Evolutionary conservation across 30 jellyfish, hydroid and myxozoan species (phyloP).

Genomic region (Hydractinia symbiolongicarpus): DNA sequence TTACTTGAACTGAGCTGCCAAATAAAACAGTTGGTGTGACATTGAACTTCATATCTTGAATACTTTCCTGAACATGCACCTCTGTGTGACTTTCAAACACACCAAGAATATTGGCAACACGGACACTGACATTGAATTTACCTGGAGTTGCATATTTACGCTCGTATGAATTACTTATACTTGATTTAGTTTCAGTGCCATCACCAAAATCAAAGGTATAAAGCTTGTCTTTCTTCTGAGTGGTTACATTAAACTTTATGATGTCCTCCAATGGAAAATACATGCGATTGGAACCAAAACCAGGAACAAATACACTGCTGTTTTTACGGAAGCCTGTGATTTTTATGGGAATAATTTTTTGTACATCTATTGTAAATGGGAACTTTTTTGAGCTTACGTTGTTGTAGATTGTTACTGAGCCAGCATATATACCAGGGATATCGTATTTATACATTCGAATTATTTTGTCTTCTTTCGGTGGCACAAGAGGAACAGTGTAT

Average conservation of each 20-base stretch:
- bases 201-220: conserved; percentile 56
- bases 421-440: conserved; percentile 48
- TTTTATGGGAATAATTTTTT: conserved; percentile 49
- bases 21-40: conserved; percentile 31
- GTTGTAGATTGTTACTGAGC: conserved; percentile 43
- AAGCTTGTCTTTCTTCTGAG: conserved; percentile 59
- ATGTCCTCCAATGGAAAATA: conserved; percentile 51
- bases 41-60: conserved; percentile 28
- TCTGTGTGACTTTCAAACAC: conserved; percentile 28
- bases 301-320: conserved; percentile 30
- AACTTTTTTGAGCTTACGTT: conserved; percentile 59
- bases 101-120: conserved; percentile 45
- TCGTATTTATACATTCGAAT: conserved; percentile 36
- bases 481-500: conserved; percentile 10
- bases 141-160: conserved; percentile 57
- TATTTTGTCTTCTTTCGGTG: conserved; percentile 1
- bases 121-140: conserved; percentile 36
- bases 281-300: conserved; percentile 36
- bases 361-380: conserved; percentile 58
- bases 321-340: conserved; percentile 17
- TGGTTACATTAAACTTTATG: conserved; percentile 45
- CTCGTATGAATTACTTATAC: conserved; percentile 15
- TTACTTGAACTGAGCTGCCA: conserved; percentile 31
- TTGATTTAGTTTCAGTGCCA: conserved; percentile 24
- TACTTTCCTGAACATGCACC: conserved; percentile 41